Percentiles rank a stretch among this genome's conserved stretches.
phyloP scores from a whole-genome alignment of 2,797 vertebrate genomes.

The Masticophis lateralis region DNA sequence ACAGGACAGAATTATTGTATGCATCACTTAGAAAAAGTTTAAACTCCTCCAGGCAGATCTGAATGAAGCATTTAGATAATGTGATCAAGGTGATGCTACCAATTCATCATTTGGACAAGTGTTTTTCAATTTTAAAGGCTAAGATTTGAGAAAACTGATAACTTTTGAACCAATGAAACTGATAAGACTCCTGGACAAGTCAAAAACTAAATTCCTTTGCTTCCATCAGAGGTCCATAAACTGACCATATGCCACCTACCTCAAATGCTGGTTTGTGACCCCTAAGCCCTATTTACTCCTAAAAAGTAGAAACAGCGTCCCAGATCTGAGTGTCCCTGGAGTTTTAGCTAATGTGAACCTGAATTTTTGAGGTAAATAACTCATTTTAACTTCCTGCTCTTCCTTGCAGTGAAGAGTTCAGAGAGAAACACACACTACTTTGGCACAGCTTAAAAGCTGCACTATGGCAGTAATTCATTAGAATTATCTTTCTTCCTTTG shows the following conservation, averaged over 20 bases:
- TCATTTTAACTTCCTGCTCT: not conserved
- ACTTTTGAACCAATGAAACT: constrained; percentile 4
- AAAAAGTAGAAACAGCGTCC: not conserved
- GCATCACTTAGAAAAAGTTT: constrained; percentile 48
- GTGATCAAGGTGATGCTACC: constrained; percentile 66
- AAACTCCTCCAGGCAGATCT: constrained; percentile 53
- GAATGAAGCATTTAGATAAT: constrained; percentile 66
- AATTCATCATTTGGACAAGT: constrained; percentile 68
- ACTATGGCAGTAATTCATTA: not conserved
- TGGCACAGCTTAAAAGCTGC: not conserved
- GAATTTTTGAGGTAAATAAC: not conserved
- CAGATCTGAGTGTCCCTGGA: not conserved
- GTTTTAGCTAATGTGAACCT: not conserved
- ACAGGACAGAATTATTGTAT: rapidly evolving
- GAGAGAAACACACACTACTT: not conserved
- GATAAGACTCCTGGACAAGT: not conserved
- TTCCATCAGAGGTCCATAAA: not conserved
- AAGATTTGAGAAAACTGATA: constrained; percentile 20
- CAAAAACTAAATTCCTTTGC: not conserved
- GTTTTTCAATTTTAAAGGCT: constrained; percentile 56
- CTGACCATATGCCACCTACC: not conserved
- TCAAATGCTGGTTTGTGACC: not conserved
- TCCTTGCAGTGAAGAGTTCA: not conserved
- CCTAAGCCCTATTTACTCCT: not conserved
- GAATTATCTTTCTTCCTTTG: not conserved